Evolutionary conservation across 2,797 vertebrate species (phyloP).

Genomic region (Alosa sapidissima): DNA sequence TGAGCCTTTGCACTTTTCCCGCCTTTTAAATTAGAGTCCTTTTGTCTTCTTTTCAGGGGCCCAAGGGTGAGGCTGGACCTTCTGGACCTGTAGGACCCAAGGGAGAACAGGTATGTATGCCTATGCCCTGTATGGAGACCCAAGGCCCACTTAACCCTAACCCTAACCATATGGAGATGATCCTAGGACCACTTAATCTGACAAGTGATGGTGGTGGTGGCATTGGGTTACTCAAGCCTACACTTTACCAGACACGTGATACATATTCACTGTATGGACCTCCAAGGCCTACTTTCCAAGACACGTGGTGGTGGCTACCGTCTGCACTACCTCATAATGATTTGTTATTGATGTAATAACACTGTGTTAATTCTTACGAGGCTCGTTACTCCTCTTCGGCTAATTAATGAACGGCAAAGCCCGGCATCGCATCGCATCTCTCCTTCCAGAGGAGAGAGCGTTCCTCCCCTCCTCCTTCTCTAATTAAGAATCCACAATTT

Average conservation of each 20-base stretch:
- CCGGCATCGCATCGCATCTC: not conserved
- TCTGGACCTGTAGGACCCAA: conserved; percentile 80
- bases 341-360: not conserved
- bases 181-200: too few species aligned
- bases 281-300: not conserved
- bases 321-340: not conserved
- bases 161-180: too few species aligned
- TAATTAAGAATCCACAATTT: not conserved
- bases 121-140: not conserved
- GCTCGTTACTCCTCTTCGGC: not conserved
- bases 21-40: too few species aligned
- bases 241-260: too few species aligned
- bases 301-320: not conserved
- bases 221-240: too few species aligned
- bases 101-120: conserved; percentile 82
- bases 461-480: conserved; percentile 33
- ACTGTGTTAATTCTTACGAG: not conserved
- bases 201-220: too few species aligned
- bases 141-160: not conserved
- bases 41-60: conserved; percentile 73
- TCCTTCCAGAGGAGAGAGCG: not conserved
- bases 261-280: not conserved
- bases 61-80: conserved; percentile 85
- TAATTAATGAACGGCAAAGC: not conserved
- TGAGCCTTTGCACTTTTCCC: too few species aligned